Evolutionary conservation across 2,888 invertebrate genomes (phyloP), one percentile per base, ranked within the genome.

Genomic region (Drosophila niveifrons): DNA sequence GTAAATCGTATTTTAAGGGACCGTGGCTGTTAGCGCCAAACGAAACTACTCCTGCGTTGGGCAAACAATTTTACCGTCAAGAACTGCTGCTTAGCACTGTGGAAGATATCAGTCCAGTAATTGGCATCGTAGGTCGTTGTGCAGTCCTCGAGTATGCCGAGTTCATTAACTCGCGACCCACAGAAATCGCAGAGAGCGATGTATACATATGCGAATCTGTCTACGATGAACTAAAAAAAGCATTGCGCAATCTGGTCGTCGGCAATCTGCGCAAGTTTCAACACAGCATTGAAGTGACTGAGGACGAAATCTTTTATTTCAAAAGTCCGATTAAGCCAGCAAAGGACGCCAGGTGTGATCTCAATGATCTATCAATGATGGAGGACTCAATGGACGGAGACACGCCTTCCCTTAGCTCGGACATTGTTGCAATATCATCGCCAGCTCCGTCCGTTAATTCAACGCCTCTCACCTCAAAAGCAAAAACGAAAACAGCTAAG

Each of bases 141-240:
- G 94, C 96, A 0, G 98, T 99, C 7, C 93, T 99, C 61, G 97
- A 98, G 90, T 96, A 96, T 90, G 96, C 96, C 72, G 98, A 98
- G 88, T 99, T 97, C 91, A 95, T 96, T 68, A 96, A 96, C 89
- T 95, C 97, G 95, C 93, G 99, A 11, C 96, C 97, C 48, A 99
- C 99, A 0, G 99, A 99, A 94, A 96, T 99, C 72, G 94, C 96
- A 0, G 99, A 99, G 92, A 94, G 95, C 66, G 98, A 99, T 92
- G 95, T 99, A 1, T 99, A 95, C 91, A 95, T 99, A 48, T 98
- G 98, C 91, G 98, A 98, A 91, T 97, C 96, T 0, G 94, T 97
- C 69, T 98, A 98, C 91, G 97, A 98, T 91, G 98, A 98, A 92
- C 94, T 96, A 29, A 97, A 96, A 88, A 94, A 96, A 65, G 94